Conservation (phyloP, 2,797 vertebrate species). For the Acanthopagrus latus region DNA sequence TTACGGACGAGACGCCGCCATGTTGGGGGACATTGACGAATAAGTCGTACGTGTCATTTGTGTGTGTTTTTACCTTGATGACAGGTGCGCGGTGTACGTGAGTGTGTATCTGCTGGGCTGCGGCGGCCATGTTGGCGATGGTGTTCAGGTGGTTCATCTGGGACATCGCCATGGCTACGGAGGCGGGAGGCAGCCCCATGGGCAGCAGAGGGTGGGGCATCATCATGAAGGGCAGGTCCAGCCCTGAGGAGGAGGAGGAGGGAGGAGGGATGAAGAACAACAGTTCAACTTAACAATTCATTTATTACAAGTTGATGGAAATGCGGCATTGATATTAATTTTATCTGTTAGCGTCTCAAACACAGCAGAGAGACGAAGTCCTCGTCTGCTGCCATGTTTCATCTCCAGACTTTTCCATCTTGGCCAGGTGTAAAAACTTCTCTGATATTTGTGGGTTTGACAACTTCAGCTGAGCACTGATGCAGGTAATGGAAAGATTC, state of each 20-base stretch:
- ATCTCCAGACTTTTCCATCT: no score
- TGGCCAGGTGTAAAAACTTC: no score
- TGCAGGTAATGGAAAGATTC: no score
- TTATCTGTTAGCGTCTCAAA: no score
- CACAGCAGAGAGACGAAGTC: no score
- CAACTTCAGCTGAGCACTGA: no score
- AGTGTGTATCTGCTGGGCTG: constrained; percentile 94
- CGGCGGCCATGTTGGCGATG: constrained; percentile 96
- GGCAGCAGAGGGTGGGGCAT: constrained; percentile 96
- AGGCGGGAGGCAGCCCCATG: constrained; percentile 94
- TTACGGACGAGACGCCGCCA: background rate
- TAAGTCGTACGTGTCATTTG: no score
- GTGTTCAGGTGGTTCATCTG: constrained; percentile 98
- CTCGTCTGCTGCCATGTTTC: no score
- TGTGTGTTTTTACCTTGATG: constrained; percentile 93
- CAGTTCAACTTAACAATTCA: no score
- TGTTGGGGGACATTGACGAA: background rate
- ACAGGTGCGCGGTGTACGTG: constrained; percentile 86
- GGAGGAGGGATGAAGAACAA: background rate
- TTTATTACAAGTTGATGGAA: no score
- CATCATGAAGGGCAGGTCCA: constrained; percentile 97
- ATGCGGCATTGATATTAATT: no score
- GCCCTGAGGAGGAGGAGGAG: constrained; percentile 78
- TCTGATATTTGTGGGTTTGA: no score
- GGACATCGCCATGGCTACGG: constrained; percentile 97